Conservation (phyloP, 2,113 vertebrate genomes). For the Cynocephalus volans region DNA sequence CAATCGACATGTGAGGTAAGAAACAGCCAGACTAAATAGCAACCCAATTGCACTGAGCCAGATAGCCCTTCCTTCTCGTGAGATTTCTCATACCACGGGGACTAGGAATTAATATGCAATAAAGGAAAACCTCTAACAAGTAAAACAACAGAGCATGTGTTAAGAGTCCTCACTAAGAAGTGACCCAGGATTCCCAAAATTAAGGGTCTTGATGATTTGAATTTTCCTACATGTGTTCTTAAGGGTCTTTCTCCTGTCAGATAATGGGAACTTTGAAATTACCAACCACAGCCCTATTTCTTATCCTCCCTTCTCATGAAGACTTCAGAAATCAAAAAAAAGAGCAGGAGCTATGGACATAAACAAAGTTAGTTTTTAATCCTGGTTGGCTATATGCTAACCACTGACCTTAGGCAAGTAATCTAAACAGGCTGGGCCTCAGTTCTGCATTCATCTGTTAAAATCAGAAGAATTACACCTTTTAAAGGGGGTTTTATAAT, state of each 20-base stretch:
- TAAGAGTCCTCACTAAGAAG: not conserved
- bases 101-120: constrained; percentile 71
- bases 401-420: constrained; percentile 49
- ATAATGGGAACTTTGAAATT: constrained; percentile 60
- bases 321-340: constrained; percentile 42
- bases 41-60: constrained; percentile 61
- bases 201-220: not conserved
- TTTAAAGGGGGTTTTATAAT: not conserved
- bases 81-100: constrained; percentile 59
- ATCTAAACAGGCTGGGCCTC: not conserved
- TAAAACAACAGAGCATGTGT: constrained; percentile 44
- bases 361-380: constrained; percentile 21
- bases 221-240: constrained; percentile 25
- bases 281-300: not conserved
- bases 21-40: constrained; percentile 70
- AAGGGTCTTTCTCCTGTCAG: constrained; percentile 9
- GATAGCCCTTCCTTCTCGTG: constrained; percentile 77
- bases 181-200: constrained; percentile 4
- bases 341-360: not conserved
- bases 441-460: not conserved
- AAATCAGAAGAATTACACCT: constrained; percentile 47
- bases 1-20: constrained; percentile 68
- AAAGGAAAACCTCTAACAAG: constrained; percentile 68
- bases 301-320: not conserved
- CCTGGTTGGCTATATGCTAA: not conserved